phyloP scores from a whole-genome alignment of 2,797 vertebrate species.

The Borostomias antarcticus region DNA sequence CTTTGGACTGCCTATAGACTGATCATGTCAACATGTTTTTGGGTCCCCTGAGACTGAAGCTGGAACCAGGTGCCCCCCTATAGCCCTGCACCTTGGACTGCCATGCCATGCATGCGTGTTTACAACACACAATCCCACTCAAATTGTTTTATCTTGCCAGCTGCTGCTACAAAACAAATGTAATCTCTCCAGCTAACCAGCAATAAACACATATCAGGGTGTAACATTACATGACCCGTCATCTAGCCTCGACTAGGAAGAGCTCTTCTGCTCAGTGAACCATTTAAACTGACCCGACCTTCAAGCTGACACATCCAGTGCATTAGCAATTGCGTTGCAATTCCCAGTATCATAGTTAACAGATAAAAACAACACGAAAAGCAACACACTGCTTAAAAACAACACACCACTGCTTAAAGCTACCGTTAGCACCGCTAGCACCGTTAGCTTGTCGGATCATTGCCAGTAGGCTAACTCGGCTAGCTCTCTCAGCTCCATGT shows the following conservation, averaged over 20 bases:
- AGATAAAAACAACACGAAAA: background rate
- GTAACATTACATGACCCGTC: no score
- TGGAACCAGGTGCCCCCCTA: conserved; percentile 40
- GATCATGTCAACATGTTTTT: background rate
- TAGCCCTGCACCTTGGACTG: conserved; percentile 61
- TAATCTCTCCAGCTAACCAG: no score
- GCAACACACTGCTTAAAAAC: background rate
- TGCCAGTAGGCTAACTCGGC: no score
- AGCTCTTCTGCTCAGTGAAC: background rate
- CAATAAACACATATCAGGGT: no score
- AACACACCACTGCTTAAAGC: no score
- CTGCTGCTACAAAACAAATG: no score
- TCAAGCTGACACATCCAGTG: background rate
- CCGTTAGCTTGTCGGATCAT: no score
- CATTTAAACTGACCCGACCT: background rate
- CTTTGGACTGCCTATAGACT: background rate
- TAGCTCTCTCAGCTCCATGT: no score
- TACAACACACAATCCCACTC: conserved; percentile 1
- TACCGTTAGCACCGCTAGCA: no score
- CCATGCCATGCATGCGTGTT: conserved; percentile 13
- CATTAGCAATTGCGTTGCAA: background rate
- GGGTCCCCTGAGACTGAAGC: background rate
- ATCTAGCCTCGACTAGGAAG: no score
- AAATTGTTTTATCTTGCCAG: background rate
- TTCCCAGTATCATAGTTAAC: no score